Evolutionary conservation across 2,888 invertebrate genomes (phyloP).

Genomic region (Oasisia sp.): DNA sequence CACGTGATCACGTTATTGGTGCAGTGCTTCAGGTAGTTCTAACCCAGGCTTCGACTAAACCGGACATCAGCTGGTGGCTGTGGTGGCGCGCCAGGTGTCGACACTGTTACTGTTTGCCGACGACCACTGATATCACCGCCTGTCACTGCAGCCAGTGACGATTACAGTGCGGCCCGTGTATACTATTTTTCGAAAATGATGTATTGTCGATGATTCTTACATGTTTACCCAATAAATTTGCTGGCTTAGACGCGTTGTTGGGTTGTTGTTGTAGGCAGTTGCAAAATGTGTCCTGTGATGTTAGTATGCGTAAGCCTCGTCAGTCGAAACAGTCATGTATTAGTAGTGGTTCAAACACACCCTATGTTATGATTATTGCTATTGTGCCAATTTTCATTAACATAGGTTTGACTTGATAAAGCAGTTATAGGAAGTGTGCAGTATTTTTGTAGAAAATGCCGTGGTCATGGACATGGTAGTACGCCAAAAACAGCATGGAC

Average conservation of each 20-base stretch:
- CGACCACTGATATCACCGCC: not conserved
- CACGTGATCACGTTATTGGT: not conserved
- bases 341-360: not conserved
- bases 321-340: not conserved
- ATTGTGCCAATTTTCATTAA: too few species aligned
- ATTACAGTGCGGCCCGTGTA: constrained; percentile 14
- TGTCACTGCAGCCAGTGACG: not conserved
- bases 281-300: not conserved
- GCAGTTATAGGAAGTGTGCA: too few species aligned
- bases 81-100: not conserved
- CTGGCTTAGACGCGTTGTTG: constrained; percentile 8
- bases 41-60: not conserved
- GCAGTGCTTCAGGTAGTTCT: not conserved
- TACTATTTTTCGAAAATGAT: constrained; percentile 38
- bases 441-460: too few species aligned
- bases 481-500: too few species aligned
- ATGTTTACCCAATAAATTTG: constrained; percentile 39
- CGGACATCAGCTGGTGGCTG: not conserved
- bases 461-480: too few species aligned
- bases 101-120: not conserved
- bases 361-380: too few species aligned
- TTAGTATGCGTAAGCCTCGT: not conserved
- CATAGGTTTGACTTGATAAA: too few species aligned
- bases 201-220: constrained; percentile 38
- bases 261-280: not conserved